Evolutionary conservation across 2,888 invertebrate genomes (phyloP).

Genomic region (Thecophora atra): DNA sequence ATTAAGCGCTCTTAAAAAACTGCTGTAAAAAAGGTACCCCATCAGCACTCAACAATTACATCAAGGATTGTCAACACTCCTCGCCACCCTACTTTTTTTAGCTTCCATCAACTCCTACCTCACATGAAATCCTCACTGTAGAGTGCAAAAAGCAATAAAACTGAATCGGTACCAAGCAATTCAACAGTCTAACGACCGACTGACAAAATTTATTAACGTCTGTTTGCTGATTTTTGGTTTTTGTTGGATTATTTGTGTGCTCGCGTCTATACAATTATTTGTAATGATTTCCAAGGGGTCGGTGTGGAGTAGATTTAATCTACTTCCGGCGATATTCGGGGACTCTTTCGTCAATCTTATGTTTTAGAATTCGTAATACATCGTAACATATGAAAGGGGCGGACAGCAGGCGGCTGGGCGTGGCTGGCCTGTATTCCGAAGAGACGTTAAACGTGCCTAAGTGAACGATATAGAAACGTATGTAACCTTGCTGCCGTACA

Average conservation of each 20-base stretch:
- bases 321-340: neutral
- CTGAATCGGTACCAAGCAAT: neutral
- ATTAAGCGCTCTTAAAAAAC: conserved; percentile 13
- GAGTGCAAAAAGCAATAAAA: neutral
- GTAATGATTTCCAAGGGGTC: neutral
- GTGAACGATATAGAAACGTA: too few relatives aligned
- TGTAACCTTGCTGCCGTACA: too few relatives aligned
- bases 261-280: conserved; percentile 4
- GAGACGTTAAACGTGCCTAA: too few relatives aligned
- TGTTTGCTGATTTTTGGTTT: neutral
- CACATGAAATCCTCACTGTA: neutral
- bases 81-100: too few relatives aligned
- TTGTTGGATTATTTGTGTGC: neutral
- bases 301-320: neutral
- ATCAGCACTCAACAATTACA: neutral
- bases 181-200: neutral
- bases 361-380: neutral
- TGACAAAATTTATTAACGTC: neutral
- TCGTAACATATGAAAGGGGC: neutral
- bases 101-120: too few relatives aligned
- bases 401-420: neutral
- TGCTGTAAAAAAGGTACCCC: neutral
- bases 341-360: neutral
- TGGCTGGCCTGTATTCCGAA: too few relatives aligned
- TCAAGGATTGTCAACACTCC: too few relatives aligned